A percentile compares a stretch with the other conserved stretches of the same genome.
phyloP scores from a whole-genome alignment of 2,888 invertebrate species.

The Metacarcinus magister region DNA sequence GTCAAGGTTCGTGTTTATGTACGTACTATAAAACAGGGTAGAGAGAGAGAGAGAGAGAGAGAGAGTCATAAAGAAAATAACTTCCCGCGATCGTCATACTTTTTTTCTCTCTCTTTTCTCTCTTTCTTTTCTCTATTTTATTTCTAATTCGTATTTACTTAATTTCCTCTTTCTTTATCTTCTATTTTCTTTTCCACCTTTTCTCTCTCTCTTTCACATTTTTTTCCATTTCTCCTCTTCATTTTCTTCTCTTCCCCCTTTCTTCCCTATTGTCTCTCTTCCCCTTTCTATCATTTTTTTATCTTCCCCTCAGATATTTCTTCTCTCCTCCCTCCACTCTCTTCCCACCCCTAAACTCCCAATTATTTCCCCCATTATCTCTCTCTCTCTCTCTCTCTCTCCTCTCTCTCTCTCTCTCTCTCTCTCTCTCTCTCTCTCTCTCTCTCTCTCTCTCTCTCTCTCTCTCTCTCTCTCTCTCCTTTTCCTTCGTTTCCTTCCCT shows the following conservation, averaged over 20 bases:
- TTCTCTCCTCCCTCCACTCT: too few relatives aligned
- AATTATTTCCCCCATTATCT: neutral
- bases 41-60: slow-evolving; percentile 62
- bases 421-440: neutral
- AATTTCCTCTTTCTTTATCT: too few relatives aligned
- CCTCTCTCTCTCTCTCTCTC: slow-evolving; percentile 51
- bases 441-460: slow-evolving; percentile 5
- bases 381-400: slow-evolving; percentile 13
- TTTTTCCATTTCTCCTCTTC: too few relatives aligned
- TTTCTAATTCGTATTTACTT: too few relatives aligned
- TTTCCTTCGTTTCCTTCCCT: neutral
- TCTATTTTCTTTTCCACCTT: too few relatives aligned
- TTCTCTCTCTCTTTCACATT: too few relatives aligned
- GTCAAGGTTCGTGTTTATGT: neutral
- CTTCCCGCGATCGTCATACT: neutral
- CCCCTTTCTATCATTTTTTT: neutral
- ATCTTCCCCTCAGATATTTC: too few relatives aligned
- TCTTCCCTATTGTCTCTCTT: neutral
- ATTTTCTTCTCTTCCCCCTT: too few relatives aligned
- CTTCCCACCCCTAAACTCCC: neutral
- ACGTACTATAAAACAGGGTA: neutral
- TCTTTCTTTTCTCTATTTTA: neutral
- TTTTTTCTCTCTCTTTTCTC: neutral
- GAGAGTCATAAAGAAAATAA: neutral
- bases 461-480: slow-evolving; percentile 7